Evolutionary conservation across 2,888 invertebrate species (phyloP).

Genomic region (Oscheius sp.): DNA sequence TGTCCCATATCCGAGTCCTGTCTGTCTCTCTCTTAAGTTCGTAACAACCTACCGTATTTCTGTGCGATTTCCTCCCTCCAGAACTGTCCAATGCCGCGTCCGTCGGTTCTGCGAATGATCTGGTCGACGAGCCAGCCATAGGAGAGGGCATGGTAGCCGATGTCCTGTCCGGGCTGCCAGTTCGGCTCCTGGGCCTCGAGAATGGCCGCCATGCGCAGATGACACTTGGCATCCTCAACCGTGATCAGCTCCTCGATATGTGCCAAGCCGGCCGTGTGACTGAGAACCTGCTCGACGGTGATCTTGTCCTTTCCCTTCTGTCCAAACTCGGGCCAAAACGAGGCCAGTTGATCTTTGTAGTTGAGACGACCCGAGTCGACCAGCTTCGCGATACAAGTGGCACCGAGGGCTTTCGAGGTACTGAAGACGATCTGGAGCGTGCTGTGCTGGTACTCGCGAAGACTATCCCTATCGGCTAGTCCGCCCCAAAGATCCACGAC

Average conservation of each 20-base stretch:
- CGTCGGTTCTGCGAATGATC: conserved; percentile 73
- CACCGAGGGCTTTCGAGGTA: conserved; percentile 49
- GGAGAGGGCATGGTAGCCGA: conserved; percentile 75
- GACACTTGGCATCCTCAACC: conserved; percentile 64
- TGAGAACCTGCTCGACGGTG: conserved; percentile 71
- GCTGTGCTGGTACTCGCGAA: conserved; percentile 51
- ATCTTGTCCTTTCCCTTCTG: conserved; percentile 74
- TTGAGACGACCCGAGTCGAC: conserved; percentile 73
- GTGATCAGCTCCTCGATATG: conserved; percentile 34
- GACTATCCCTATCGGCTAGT: conserved; percentile 64
- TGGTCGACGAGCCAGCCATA: conserved; percentile 75
- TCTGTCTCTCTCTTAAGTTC: background rate
- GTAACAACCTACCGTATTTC: conserved; percentile 20
- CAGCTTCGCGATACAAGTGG: conserved; percentile 53
- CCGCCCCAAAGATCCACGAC: conserved; percentile 76
- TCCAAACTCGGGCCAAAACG: conserved; percentile 75
- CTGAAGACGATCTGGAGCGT: conserved; percentile 61
- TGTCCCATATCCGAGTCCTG: background rate
- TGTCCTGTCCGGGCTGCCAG: conserved; percentile 66
- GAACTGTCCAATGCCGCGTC: conserved; percentile 70
- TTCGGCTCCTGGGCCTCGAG: conserved; percentile 66
- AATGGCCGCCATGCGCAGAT: conserved; percentile 65
- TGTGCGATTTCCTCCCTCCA: conserved; percentile 63
- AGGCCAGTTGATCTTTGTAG: conserved; percentile 71
- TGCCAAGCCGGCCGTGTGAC: conserved; percentile 44